Evolutionary conservation across 2,113 vertebrate species (phyloP).

Genomic region (Microcebus tavaratra): DNA sequence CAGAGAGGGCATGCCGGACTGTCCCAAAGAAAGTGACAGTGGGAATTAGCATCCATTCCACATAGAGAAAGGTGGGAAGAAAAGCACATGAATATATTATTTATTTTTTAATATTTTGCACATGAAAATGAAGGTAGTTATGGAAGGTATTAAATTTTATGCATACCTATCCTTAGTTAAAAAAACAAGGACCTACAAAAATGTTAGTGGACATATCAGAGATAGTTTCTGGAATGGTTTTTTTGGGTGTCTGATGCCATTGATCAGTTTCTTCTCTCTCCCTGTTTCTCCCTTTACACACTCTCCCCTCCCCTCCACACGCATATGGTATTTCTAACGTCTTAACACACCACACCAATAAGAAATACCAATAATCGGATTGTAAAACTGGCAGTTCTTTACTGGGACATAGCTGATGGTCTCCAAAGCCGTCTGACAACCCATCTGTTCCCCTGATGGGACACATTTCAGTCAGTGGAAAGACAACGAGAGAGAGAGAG

Average conservation of each 20-base stretch:
- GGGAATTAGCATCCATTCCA: background rate
- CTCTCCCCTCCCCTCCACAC: background rate
- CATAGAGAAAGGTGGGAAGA: too few relatives aligned
- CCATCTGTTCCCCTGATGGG: rapidly evolving
- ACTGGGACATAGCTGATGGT: background rate
- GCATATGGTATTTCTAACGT: rapidly evolving
- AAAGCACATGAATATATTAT: background rate
- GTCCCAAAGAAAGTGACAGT: background rate
- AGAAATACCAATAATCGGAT: background rate
- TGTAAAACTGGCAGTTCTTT: background rate
- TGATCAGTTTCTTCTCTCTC: background rate
- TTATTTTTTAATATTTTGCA: background rate
- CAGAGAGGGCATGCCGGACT: too few relatives aligned
- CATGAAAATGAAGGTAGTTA: background rate
- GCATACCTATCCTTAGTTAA: background rate
- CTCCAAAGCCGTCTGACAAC: background rate
- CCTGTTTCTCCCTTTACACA: background rate
- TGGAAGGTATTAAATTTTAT: background rate
- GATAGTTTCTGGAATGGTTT: background rate
- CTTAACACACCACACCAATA: background rate
- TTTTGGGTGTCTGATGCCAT: background rate
- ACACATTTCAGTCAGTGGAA: background rate
- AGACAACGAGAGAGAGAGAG: background rate
- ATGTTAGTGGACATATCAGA: background rate
- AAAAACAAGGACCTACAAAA: background rate